Conservation (phyloP, 2,888 invertebrate species). For the Petrolisthes cinctipes region DNA sequence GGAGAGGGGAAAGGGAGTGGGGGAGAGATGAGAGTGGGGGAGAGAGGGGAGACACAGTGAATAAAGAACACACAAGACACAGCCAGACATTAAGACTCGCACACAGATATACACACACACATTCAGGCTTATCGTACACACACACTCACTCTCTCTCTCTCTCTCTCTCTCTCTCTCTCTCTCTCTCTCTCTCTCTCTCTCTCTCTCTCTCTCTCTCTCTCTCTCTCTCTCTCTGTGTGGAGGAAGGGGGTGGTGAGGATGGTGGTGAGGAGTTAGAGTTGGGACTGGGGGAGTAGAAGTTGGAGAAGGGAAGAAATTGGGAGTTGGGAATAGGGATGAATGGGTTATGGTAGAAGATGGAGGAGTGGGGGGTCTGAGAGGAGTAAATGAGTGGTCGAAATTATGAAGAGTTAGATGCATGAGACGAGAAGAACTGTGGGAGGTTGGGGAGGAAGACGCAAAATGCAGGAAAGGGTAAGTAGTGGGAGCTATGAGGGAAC, state of each 20-base stretch:
- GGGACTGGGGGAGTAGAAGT: background rate
- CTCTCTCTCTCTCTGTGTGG: background rate
- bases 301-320: background rate
- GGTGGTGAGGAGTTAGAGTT: background rate
- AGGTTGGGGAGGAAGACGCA: background rate
- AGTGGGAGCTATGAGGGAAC: background rate
- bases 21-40: too few relatives aligned
- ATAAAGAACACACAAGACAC: slow-evolving; percentile 2
- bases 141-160: background rate
- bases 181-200: background rate
- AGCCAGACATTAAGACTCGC: background rate
- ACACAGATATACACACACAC: background rate
- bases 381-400: background rate
- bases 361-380: background rate
- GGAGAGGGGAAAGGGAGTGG: too few relatives aligned
- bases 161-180: background rate
- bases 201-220: background rate
- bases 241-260: background rate
- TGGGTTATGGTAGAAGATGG: background rate
- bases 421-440: background rate
- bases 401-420: background rate
- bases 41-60: too few relatives aligned
- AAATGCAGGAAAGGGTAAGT: background rate
- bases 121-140: background rate
- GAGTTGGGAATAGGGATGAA: background rate